These are phyloP conservation scores for Leguminivora glycinivorella DNA, from an alignment of 1,140 invertebrate species.

Conservation along the genomic window DNA sequence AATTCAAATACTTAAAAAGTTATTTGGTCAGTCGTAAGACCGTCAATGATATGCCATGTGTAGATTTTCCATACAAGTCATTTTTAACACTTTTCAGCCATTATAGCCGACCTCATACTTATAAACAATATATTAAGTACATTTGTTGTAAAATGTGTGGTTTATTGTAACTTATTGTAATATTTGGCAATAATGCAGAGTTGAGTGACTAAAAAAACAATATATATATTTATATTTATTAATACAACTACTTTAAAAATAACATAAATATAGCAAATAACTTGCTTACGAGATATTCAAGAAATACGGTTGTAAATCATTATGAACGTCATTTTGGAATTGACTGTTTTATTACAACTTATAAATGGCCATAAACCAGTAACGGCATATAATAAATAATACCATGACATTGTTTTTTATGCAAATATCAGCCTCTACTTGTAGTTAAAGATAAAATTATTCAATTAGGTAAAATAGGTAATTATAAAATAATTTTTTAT, in stretches of 20 bases:
- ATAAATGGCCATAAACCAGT: neutral
- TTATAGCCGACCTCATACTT: neutral
- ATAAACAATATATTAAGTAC: too few relatives aligned
- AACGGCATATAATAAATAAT: neutral
- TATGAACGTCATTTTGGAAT: neutral
- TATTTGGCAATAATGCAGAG: too few relatives aligned
- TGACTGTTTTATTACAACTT: neutral
- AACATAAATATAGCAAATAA: neutral
- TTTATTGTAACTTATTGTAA: too few relatives aligned
- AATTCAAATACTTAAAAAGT: neutral
- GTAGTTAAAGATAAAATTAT: neutral
- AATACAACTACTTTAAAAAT: too few relatives aligned
- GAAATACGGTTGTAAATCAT: neutral
- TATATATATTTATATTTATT: too few relatives aligned
- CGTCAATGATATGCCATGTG: neutral
- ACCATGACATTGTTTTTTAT: conserved; percentile 7
- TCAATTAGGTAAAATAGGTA: neutral
- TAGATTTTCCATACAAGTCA: neutral
- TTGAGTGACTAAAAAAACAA: too few relatives aligned
- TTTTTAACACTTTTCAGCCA: neutral
- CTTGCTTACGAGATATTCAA: neutral
- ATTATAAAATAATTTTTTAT: neutral
- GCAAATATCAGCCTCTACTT: neutral
- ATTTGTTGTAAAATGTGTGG: too few relatives aligned
- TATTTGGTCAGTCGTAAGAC: neutral